These are phyloP conservation scores for Hydrolagus affinis DNA, from an alignment of 2,113 vertebrate genomes.

Conservation along the genomic window DNA sequence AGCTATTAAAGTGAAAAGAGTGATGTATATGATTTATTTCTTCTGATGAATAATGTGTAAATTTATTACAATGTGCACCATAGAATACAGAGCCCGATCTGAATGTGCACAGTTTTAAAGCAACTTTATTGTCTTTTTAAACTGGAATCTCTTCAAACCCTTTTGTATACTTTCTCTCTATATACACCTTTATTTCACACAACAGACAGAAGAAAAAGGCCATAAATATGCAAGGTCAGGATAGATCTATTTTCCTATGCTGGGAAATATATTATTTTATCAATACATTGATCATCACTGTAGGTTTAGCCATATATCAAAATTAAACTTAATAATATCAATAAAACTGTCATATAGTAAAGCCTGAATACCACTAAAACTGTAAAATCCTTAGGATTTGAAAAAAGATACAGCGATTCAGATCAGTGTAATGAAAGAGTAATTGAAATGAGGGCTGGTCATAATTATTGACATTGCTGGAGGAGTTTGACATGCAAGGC, in stretches of 20 bases:
- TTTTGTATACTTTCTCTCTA: not conserved
- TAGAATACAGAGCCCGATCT: not conserved
- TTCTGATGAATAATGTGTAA: not conserved
- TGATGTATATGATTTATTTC: not conserved
- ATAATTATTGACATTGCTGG: not conserved
- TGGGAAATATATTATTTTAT: slow-evolving; percentile 64
- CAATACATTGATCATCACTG: slow-evolving; percentile 63
- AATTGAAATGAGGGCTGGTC: not conserved
- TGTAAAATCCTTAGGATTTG: slow-evolving; percentile 20
- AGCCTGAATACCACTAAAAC: not conserved
- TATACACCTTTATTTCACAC: not conserved
- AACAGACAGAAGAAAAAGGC: not conserved
- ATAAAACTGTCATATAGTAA: slow-evolving; percentile 52
- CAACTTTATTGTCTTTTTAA: not conserved
- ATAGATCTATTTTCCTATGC: slow-evolving; percentile 58
- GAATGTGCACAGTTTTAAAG: not conserved
- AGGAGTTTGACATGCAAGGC: not conserved
- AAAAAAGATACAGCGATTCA: not conserved
- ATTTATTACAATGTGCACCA: not conserved
- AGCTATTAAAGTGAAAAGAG: not conserved
- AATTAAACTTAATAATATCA: slow-evolving; percentile 59
- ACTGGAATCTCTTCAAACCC: not conserved
- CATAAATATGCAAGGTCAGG: slow-evolving; percentile 36
- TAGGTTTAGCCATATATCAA: slow-evolving; percentile 54
- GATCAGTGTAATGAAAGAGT: slow-evolving; percentile 2